Evolutionary conservation across 2,888 invertebrate species (phyloP).

Genomic region (Athripsodes cinereus): DNA sequence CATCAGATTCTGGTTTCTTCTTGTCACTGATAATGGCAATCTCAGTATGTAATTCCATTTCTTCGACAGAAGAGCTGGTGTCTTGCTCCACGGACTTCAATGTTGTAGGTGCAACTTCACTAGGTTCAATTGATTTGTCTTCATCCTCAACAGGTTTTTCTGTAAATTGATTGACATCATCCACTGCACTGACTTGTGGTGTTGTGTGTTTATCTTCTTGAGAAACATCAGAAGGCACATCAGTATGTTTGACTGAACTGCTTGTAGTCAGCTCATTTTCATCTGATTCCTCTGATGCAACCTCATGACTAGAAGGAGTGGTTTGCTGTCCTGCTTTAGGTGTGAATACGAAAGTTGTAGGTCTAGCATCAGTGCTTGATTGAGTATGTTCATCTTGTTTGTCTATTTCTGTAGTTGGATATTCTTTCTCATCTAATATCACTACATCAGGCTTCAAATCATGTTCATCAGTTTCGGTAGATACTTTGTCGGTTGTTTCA

Average conservation of each 20-base stretch:
- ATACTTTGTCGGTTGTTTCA: slow-evolving; percentile 12
- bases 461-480: slow-evolving; percentile 8
- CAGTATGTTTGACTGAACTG: no score
- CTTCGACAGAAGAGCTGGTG: slow-evolving; percentile 3
- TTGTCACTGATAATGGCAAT: slow-evolving; percentile 14
- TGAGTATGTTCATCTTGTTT: neutral
- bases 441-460: neutral
- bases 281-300: neutral
- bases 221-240: neutral
- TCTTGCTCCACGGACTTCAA: slow-evolving; percentile 5
- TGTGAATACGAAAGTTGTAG: neutral
- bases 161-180: neutral
- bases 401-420: neutral
- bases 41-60: slow-evolving; percentile 7
- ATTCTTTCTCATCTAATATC: slow-evolving; percentile 9
- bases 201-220: neutral
- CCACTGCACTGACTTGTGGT: neutral
- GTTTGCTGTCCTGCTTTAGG: neutral
- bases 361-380: neutral
- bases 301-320: neutral
- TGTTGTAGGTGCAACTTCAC: slow-evolving; percentile 3
- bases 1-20: slow-evolving; percentile 17
- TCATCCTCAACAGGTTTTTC: neutral
- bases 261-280: neutral
- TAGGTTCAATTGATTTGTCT: slow-evolving; percentile 6